These are phyloP conservation scores for Clupea harengus DNA, from an alignment of 2,113 vertebrate genomes.

Conservation along the genomic window DNA sequence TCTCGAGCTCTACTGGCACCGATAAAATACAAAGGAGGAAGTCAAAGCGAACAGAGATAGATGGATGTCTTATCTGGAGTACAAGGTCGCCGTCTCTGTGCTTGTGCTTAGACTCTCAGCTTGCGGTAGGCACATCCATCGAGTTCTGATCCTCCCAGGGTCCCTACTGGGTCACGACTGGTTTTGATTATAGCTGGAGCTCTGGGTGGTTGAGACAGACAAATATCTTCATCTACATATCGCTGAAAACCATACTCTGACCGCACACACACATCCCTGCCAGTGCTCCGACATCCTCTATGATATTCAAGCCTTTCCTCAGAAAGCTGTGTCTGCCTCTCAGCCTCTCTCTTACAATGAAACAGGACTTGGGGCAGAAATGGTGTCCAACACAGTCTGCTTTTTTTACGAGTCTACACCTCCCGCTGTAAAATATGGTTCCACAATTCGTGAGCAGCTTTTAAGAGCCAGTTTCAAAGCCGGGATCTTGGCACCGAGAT, in stretches of 20 bases:
- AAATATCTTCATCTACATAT: slow-evolving; percentile 40
- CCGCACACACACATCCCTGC: slow-evolving; percentile 17
- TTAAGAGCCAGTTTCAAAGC: slow-evolving; percentile 41
- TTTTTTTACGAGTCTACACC: slow-evolving; percentile 60
- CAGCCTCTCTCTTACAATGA: slow-evolving; percentile 33
- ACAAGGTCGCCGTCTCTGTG: slow-evolving; percentile 32
- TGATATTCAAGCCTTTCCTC: slow-evolving; percentile 31
- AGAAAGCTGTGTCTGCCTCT: neutral
- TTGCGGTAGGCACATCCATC: slow-evolving; percentile 16
- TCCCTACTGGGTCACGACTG: slow-evolving; percentile 24
- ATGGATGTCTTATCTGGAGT: slow-evolving; percentile 42
- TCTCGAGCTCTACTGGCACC: slow-evolving; percentile 43
- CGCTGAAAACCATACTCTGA: slow-evolving; percentile 29
- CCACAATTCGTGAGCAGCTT: slow-evolving; percentile 46
- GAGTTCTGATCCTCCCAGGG: slow-evolving; percentile 4
- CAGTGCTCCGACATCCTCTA: neutral
- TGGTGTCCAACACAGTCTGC: slow-evolving; percentile 42
- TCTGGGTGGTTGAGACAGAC: slow-evolving; percentile 27
- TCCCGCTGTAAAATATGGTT: slow-evolving; percentile 57
- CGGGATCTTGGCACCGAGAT: slow-evolving; percentile 34
- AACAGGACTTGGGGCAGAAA: slow-evolving; percentile 41
- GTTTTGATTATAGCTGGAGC: slow-evolving; percentile 37
- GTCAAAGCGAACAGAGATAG: slow-evolving; percentile 43
- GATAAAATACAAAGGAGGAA: slow-evolving; percentile 45
- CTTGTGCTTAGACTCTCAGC: neutral